phyloP scores from a whole-genome alignment of 2,797 vertebrate genomes.

The Scolopax bukidnonensis region DNA sequence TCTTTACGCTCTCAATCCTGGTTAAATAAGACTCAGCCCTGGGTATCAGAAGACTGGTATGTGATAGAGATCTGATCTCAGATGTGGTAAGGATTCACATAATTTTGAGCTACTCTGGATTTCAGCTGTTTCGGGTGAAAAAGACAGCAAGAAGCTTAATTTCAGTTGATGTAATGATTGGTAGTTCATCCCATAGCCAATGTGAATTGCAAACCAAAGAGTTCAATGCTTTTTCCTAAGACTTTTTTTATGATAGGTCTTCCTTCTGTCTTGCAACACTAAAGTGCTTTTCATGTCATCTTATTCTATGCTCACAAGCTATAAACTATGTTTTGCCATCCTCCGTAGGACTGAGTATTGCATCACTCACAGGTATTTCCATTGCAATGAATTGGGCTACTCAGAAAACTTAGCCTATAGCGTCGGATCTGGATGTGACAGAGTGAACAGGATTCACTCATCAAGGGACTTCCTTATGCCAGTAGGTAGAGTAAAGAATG shows the following conservation, averaged over 20 bases:
- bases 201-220: background rate
- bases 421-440: background rate
- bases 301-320: background rate
- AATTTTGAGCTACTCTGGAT: background rate
- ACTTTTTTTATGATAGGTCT: background rate
- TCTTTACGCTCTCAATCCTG: background rate
- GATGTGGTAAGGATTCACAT: background rate
- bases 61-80: background rate
- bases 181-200: background rate
- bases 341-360: background rate
- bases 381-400: background rate
- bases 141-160: background rate
- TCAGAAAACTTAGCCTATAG: background rate
- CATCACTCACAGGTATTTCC: slow-evolving; percentile 11
- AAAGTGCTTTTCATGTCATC: background rate
- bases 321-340: background rate
- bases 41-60: background rate
- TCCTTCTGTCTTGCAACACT: background rate
- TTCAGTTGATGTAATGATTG: background rate
- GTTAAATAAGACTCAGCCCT: background rate
- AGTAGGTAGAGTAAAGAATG: background rate
- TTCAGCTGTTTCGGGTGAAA: background rate
- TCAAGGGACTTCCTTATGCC: slow-evolving; percentile 23
- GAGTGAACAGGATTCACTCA: slow-evolving; percentile 9
- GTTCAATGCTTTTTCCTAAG: background rate